Evolutionary conservation across 2,888 invertebrate genomes (phyloP).

Genomic region (Nycteola revayana): DNA sequence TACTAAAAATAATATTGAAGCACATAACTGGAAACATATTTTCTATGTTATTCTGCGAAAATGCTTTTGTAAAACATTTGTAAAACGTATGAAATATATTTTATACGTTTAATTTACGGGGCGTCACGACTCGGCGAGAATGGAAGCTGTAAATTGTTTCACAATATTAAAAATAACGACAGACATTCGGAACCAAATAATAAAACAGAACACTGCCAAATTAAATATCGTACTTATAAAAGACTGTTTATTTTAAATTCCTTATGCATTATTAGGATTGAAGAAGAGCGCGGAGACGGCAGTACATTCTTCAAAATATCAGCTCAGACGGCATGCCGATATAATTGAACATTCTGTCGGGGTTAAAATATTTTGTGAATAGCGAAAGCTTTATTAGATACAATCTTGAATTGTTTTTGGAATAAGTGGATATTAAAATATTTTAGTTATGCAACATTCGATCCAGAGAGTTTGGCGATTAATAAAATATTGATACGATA

Average conservation of each 20-base stretch:
- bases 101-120: no score
- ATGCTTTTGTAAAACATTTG: no score
- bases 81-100: no score
- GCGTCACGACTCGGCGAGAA: no score
- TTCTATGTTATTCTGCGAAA: no score
- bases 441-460: no score
- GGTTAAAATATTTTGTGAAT: constrained; percentile 51
- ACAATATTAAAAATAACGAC: background rate
- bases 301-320: constrained; percentile 40
- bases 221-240: constrained; percentile 17
- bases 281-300: constrained; percentile 47
- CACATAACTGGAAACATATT: no score
- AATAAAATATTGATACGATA: no score
- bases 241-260: constrained; percentile 27
- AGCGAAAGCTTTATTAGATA: constrained; percentile 8
- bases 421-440: no score
- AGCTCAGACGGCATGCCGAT: constrained; percentile 49
- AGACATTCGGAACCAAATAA: background rate
- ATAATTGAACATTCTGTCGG: constrained; percentile 64
- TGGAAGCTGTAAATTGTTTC: no score
- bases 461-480: no score
- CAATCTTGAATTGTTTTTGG: background rate
- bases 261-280: constrained; percentile 41
- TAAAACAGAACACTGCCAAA: constrained; percentile 2
- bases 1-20: no score